Evolutionary conservation across 2,113 vertebrate genomes (phyloP), one percentile per base, ranked within the genome.

Genomic region (Urocitellus parryii): DNA sequence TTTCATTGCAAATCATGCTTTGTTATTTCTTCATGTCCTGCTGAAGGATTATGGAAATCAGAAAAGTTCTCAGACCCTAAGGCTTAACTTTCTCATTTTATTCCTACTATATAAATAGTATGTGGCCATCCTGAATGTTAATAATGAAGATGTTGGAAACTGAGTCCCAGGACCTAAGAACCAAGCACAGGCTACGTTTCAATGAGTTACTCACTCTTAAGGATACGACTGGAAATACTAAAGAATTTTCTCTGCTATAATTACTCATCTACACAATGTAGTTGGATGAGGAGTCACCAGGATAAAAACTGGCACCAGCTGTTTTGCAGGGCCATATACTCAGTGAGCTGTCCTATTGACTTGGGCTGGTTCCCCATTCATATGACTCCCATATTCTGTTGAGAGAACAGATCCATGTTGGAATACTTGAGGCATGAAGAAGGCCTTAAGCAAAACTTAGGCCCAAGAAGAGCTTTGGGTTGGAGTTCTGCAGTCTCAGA

Each of bases 11-110:
- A 72, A 73, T 70, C 73, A 94, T 63, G 74, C 78, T 80, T n/a
- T 88, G 34, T 53, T 90, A 82, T 72, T 76, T 85, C 93, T 94
- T 94, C 61, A 73, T 45, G 72, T 37, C 85, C 74, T 96, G 42
- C 37, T 63, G 51, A 84, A 95, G 95, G 73, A 77, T 63, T 37
- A 84, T 4, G 22, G 63, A 78, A 93, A 67, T 91, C 14, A 65
- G 77, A 84, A 96, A 88, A 95, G 61, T 76, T 68, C 76, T 78
- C 82, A 70, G 79, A 39, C 51, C 48, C 63, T 80, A 53, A 72
- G 76, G 27, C 18, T 86, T 70, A 53, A 84, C 25, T 48, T 76
- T 34, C 45, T 56, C 67, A 73, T 80, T 32, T 79, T 67, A 48
- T 79, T 92, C 39, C 53, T 84, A 81, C 78, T 63, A 63, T 6